Base-by-base conservation (phyloP, 2,888 invertebrate species). In the Cactoblastis cactorum region DNA sequence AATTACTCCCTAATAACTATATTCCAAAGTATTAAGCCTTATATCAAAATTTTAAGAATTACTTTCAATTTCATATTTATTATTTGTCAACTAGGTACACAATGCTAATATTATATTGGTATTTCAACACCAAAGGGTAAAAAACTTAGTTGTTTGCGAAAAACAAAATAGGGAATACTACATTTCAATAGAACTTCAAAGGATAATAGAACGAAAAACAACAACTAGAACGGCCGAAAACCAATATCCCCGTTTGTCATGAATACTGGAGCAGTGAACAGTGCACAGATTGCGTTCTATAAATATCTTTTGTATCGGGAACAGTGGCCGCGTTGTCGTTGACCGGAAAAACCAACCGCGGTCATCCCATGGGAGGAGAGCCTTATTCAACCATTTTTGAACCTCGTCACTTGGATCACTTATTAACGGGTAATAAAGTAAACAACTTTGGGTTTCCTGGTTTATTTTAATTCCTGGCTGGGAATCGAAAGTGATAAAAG, bases 231-330 rank as follows among this genome's bases (percentile, higher is more conserved):
- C 19, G 47, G 43, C 28, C 47, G 38, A 48, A 48, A 48, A 38
- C 37, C 47, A 48, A 48, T 48, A 48, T 48, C 35, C 47, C 38
- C 24, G 28, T 48, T 47, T 48, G 47, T 37, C 47, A 24, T 48
- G 47, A 37, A 48, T 48, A 37, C 43, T 43, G 43, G 43, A 43
- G 43, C 43, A 43, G 32, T 43, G 43, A 43, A 43, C 43, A 43
- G 43, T 43, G 43, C 43, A 28, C 43, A 43, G 43, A 43, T 43
- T 43, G 43, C 43, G 43, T 43, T 43, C 43, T 43, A 43, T 15
- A 43, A 43, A 43, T 43, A 43, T 43, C 43, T 43, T 43, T 43
- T 43, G 43, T 43, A 28, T 12, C 28, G 43, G 12, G 39, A 5
- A 8, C 12, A 24, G 43, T 28, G 43, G 43, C 43, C 43, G 43